These are phyloP conservation scores for Syrrhaptes paradoxus DNA, from an alignment of 2,113 vertebrate species.

Conservation along the genomic window DNA sequence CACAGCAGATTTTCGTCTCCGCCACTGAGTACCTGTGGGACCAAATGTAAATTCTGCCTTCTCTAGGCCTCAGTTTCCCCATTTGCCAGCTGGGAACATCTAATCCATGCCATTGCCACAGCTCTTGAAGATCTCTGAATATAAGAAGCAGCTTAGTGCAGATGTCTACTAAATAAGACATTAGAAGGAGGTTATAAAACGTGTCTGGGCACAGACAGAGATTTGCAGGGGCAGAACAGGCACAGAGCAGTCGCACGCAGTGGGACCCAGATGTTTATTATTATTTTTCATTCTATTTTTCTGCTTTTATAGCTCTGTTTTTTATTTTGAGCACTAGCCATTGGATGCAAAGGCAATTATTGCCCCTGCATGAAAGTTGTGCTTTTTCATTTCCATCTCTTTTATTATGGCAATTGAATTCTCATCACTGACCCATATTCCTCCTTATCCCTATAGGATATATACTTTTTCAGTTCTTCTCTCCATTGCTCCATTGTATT, in stretches of 20 bases:
- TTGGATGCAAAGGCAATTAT: slow-evolving; percentile 36
- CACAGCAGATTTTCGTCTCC: fast-evolving
- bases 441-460: not conserved
- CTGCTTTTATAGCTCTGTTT: not conserved
- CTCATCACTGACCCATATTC: slow-evolving; percentile 30
- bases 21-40: not conserved
- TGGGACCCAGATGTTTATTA: not conserved
- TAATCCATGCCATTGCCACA: not conserved
- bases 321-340: not conserved
- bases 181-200: not conserved
- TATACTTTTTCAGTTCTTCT: not conserved
- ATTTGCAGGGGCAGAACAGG: not conserved
- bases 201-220: not conserved
- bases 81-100: not conserved
- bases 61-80: not conserved
- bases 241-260: not conserved
- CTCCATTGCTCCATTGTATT: not conserved
- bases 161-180: not conserved
- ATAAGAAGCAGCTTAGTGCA: not conserved
- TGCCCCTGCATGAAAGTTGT: not conserved
- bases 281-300: slow-evolving; percentile 9
- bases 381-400: slow-evolving; percentile 37
- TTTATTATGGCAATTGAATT: slow-evolving; percentile 48
- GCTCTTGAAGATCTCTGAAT: not conserved
- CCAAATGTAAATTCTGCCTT: not conserved